Conservation (phyloP, 1,140 invertebrate species). For the Hylaeus anthracinus region DNA sequence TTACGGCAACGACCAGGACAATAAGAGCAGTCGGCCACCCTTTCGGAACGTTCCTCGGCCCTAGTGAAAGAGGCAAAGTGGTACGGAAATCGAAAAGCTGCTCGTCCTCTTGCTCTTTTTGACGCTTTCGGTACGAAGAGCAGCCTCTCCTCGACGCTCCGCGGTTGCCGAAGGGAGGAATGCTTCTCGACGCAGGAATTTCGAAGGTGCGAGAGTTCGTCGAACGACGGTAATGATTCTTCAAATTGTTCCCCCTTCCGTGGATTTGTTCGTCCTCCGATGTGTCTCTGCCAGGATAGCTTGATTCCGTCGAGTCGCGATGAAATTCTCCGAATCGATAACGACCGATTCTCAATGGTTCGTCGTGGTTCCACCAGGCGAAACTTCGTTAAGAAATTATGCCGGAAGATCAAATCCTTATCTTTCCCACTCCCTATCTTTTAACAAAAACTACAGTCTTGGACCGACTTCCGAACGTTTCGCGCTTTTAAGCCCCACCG, state of each 20-base stretch:
- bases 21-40: conserved; percentile 56
- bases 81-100: conserved; percentile 45
- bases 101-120: conserved; percentile 25
- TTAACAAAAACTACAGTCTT: too few species aligned
- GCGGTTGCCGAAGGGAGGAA: background rate
- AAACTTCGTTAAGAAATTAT: too few species aligned
- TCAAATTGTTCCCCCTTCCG: conserved; percentile 31
- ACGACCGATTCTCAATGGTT: background rate
- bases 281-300: conserved; percentile 35
- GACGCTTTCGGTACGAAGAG: background rate
- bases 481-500: too few species aligned
- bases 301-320: conserved; percentile 21
- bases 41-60: conserved; percentile 39
- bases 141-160: background rate
- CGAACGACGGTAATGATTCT: conserved; percentile 44
- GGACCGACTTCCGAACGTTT: too few species aligned
- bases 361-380: too few species aligned
- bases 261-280: background rate
- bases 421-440: too few species aligned
- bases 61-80: conserved; percentile 27
- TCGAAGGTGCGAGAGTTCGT: conserved; percentile 38
- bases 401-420: too few species aligned
- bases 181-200: conserved; percentile 25
- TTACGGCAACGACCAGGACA: conserved; percentile 53
- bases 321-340: too few species aligned